Conservation (phyloP, 1,140 invertebrate genomes). For the Drosophila orosa region DNA sequence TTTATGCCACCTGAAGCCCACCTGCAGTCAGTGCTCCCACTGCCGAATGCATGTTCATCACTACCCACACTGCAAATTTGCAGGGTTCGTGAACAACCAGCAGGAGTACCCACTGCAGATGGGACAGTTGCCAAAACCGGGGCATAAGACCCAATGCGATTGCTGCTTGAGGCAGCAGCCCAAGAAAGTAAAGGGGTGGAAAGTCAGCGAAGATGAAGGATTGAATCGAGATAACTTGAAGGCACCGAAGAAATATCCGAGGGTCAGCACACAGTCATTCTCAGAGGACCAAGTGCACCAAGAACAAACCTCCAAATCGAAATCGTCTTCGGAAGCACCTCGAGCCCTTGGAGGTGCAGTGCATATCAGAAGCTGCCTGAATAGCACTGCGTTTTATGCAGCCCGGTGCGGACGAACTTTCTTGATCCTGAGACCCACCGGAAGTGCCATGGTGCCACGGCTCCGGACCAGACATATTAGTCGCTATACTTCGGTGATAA, state of each 20-base stretch:
- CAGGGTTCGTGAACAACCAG: constrained; percentile 8
- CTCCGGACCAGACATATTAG: constrained; percentile 50
- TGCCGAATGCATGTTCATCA: constrained; percentile 6
- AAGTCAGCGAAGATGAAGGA: background rate
- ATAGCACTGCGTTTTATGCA: constrained; percentile 25
- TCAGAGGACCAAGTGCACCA: background rate
- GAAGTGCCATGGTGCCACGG: constrained; percentile 7
- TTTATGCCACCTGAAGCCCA: background rate
- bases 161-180: background rate
- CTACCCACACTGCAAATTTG: constrained; percentile 16
- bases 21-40: background rate
- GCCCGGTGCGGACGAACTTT: constrained; percentile 61
- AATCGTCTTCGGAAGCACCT: background rate
- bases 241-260: background rate
- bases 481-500: constrained; percentile 45
- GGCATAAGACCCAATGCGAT: background rate
- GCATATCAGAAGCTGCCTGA: background rate
- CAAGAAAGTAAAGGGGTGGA: background rate
- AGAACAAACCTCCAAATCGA: background rate
- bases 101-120: background rate
- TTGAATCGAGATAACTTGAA: background rate
- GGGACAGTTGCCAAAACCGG: background rate
- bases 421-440: constrained; percentile 50
- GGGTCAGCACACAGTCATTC: no score
- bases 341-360: constrained; percentile 10